phyloP scores from a whole-genome alignment of 1,140 invertebrate genomes.

The Heliconius melpomene region DNA sequence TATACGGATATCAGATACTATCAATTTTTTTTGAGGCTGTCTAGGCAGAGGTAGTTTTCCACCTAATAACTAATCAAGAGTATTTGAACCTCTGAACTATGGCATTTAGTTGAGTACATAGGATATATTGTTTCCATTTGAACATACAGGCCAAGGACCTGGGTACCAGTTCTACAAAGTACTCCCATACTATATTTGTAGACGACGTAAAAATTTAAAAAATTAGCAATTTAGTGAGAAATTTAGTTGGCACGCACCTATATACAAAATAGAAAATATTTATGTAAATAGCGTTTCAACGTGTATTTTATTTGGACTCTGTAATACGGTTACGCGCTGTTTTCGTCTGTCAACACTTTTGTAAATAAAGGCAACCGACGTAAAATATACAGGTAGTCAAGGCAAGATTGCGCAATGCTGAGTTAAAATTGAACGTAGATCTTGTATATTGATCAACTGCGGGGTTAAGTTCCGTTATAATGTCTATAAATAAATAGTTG shows the following conservation, averaged over 20 bases:
- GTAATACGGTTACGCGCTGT: constrained; percentile 26
- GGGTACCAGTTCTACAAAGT: too few relatives aligned
- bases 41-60: too few relatives aligned
- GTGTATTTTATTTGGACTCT: constrained; percentile 28
- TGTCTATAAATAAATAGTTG: neutral
- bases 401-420: constrained; percentile 1
- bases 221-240: neutral
- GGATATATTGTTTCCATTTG: too few relatives aligned
- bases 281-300: constrained; percentile 25
- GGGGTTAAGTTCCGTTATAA: neutral
- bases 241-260: neutral
- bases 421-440: neutral
- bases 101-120: too few relatives aligned
- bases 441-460: neutral
- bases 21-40: too few relatives aligned
- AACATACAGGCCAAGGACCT: too few relatives aligned
- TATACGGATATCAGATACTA: too few relatives aligned
- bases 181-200: too few relatives aligned
- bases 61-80: too few relatives aligned
- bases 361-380: constrained; percentile 13
- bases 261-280: constrained; percentile 26
- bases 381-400: constrained; percentile 11
- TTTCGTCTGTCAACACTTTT: constrained; percentile 29
- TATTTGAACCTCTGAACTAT: too few relatives aligned
- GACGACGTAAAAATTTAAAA: neutral